Evolutionary conservation across 2,113 vertebrate genomes (phyloP), one percentile per base, ranked within the genome.

Genomic region (Chelonoidis abingdonii): DNA sequence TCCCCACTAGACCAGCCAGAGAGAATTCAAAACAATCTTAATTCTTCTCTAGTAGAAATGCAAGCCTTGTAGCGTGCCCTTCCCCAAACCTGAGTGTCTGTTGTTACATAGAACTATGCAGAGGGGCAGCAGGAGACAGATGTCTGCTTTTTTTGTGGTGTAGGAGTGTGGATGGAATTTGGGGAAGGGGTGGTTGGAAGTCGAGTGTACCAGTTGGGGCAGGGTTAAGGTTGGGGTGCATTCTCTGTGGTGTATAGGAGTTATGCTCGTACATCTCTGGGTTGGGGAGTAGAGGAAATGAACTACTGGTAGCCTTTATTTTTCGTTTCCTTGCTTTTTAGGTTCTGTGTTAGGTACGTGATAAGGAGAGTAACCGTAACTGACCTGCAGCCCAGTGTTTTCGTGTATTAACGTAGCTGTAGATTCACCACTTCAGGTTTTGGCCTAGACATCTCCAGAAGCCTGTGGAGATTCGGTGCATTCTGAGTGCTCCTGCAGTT

Each of bases 291-390:
- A 75, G 38, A 24, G n/a, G 21, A 75, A 10, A 75, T 75, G 69
- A 38, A 41, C n/a, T 38, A 75, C 9, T 21, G 21, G 38, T 75
- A 41, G 69, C n/a, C 21, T 41, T 75, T 38, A 38, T 75, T 75
- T 38, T 75, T 75, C 2, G 41, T 75, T 41, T 75, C n/a, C 35
- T 38, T 41, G 69, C n/a, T 41, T 75, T 75, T 41, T 24, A 38
- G 38, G n/a, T 8, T 75, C 19, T 75, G 35, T 75, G 69, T 75
- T 75, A 75, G 38, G 19, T 76, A 41, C 12, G 5, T 24, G 21
- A 75, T 5, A 53, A 53, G 41, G 88, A 52, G 0, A 80, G 0
- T 10, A 4, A 0, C 14, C 65, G 59, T 19, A 69, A n/a, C 62
- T 69, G 62, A 69, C 8, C 31, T 2, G 35, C 8, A n/a, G 62